Conservation (phyloP, 2,797 vertebrate genomes). For the Pseudochromis fuscus region DNA sequence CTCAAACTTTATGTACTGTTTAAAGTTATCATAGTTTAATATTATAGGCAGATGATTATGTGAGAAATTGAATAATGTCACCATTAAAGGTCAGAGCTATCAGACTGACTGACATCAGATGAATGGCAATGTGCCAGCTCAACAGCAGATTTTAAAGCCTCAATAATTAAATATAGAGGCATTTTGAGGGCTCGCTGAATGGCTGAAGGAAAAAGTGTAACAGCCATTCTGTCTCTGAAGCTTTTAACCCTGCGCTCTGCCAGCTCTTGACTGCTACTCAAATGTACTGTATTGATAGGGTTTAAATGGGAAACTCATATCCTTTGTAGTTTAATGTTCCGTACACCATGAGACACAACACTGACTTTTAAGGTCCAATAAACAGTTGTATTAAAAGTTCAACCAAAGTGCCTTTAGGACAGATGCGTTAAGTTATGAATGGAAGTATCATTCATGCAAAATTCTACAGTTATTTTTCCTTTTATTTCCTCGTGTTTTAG, state of each 20-base stretch:
- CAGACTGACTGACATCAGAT: constrained; percentile 74
- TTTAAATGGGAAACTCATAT: constrained; percentile 60
- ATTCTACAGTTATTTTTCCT: neutral
- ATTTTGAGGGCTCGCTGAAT: constrained; percentile 59
- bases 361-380: constrained; percentile 14
- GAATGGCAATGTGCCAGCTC: constrained; percentile 69
- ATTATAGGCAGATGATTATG: constrained; percentile 73
- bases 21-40: constrained; percentile 74
- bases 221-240: constrained; percentile 69
- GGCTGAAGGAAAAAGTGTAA: constrained; percentile 63
- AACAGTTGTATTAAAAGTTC: constrained; percentile 13
- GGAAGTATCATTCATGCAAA: neutral
- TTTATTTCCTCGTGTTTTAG: no score
- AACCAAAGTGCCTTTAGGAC: constrained; percentile 4
- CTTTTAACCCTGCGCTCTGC: constrained; percentile 67
- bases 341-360: neutral
- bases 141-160: constrained; percentile 71
- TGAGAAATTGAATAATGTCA: constrained; percentile 75
- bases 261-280: constrained; percentile 41
- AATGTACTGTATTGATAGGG: constrained; percentile 49
- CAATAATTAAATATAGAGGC: constrained; percentile 75
- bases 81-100: constrained; percentile 78
- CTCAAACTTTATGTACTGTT: constrained; percentile 68
- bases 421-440: constrained; percentile 27
- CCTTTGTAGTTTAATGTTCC: constrained; percentile 39